phyloP scores from a whole-genome alignment of 2,113 vertebrate species.

The Ctenomys sociabilis region DNA sequence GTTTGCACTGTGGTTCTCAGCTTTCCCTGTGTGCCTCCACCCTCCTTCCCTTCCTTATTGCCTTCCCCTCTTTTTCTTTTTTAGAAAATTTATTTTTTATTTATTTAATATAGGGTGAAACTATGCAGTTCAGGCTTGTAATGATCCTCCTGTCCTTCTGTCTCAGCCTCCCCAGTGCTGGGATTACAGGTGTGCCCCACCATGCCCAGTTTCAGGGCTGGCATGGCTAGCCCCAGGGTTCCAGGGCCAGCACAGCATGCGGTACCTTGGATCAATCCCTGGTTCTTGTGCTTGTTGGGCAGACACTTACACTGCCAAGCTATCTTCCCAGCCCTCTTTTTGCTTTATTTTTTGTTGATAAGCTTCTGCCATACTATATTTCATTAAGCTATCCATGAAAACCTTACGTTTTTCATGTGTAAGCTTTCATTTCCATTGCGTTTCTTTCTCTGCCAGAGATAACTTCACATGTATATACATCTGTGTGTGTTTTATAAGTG shows the following conservation, averaged over 20 bases:
- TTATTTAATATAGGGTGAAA: too few species aligned
- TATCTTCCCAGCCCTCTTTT: not conserved
- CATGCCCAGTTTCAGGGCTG: too few species aligned
- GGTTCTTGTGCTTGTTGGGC: too few species aligned
- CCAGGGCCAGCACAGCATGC: too few species aligned
- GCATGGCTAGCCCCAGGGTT: too few species aligned
- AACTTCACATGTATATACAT: not conserved
- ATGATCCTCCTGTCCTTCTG: too few species aligned
- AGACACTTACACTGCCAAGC: too few species aligned
- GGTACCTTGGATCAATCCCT: too few species aligned
- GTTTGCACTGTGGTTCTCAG: not conserved
- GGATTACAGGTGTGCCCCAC: too few species aligned
- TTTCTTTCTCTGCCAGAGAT: not conserved
- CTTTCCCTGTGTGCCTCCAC: not conserved
- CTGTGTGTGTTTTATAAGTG: not conserved
- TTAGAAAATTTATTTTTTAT: not conserved
- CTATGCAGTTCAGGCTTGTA: too few species aligned
- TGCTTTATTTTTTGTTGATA: not conserved
- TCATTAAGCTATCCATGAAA: not conserved
- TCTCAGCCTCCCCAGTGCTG: too few species aligned
- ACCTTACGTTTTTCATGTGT: not conserved
- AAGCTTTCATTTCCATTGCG: not conserved
- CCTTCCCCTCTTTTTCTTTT: not conserved
- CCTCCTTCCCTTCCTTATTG: too few species aligned
- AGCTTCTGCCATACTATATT: not conserved